A percentile compares a stretch with the other conserved stretches of the same genome.
Conservation (phyloP, 2,797 vertebrate genomes). For the Sphenodon punctatus region DNA sequence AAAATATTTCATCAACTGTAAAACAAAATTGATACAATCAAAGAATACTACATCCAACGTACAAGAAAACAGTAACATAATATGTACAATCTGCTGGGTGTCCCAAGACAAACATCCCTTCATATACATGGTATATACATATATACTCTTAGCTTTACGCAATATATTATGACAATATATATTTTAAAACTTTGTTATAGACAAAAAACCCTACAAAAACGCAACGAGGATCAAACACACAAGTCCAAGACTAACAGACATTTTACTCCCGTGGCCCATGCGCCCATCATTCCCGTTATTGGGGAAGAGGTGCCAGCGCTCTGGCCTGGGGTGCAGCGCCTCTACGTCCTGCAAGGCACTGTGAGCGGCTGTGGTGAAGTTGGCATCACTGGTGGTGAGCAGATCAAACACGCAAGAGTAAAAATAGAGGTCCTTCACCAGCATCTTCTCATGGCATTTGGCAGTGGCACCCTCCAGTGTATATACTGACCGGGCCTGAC, state of each 20-base stretch:
- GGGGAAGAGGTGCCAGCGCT: conserved; percentile 93
- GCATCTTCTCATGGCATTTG: conserved; percentile 89
- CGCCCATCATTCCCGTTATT: conserved; percentile 48
- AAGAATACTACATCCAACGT: conserved; percentile 79
- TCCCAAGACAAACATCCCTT: conserved; percentile 72
- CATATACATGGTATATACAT: conserved; percentile 84
- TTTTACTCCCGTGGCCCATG: not conserved
- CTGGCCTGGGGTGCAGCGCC: conserved; percentile 87
- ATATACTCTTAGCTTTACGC: conserved; percentile 75
- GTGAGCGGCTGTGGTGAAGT: conserved; percentile 92
- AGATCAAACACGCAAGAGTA: conserved; percentile 96
- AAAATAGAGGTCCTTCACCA: conserved; percentile 94
- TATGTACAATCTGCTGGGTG: conserved; percentile 78
- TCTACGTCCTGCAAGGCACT: conserved; percentile 93
- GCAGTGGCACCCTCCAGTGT: conserved; percentile 84
- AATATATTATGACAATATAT: conserved; percentile 87
- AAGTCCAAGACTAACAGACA: conserved; percentile 70
- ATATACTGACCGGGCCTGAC: conserved; percentile 69
- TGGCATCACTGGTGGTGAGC: conserved; percentile 93
- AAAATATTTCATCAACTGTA: conserved; percentile 78
- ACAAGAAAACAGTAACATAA: conserved; percentile 77
- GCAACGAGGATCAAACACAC: conserved; percentile 68
- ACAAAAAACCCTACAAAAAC: conserved; percentile 74
- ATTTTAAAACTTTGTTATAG: conserved; percentile 76
- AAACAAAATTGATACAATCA: conserved; percentile 77